Conservation (phyloP, 2,888 invertebrate species). For the Drosophila quinaria region DNA sequence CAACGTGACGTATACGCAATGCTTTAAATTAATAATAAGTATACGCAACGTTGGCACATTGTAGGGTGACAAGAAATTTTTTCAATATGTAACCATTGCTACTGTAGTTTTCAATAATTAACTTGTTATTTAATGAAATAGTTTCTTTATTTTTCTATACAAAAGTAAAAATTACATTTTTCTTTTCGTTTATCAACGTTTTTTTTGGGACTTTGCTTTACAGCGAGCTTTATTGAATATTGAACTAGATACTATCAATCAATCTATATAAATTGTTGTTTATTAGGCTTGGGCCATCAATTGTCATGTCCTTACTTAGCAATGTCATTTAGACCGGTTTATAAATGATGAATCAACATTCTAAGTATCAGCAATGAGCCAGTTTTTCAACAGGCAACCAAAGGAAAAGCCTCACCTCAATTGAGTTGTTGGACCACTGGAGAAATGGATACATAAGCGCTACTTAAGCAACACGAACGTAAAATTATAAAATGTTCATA, state of each 20-base stretch:
- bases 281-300: conserved; percentile 27
- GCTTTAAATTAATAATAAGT: conserved; percentile 54
- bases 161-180: not conserved
- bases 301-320: conserved; percentile 22
- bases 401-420: conserved; percentile 11
- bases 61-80: not conserved
- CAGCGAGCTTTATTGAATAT: not conserved
- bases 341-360: conserved; percentile 44
- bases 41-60: conserved; percentile 46
- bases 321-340: conserved; percentile 25
- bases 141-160: not conserved
- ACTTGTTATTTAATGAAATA: not conserved
- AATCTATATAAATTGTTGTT: conserved; percentile 25
- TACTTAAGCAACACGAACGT: conserved; percentile 48
- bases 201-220: not conserved
- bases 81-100: not conserved
- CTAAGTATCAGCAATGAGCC: conserved; percentile 11
- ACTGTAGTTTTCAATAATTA: not conserved
- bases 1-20: conserved; percentile 54
- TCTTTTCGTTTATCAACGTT: not conserved
- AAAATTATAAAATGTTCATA: conserved; percentile 67
- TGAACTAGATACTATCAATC: conserved; percentile 18
- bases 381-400: conserved; percentile 19
- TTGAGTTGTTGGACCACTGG: conserved; percentile 35
- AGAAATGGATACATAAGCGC: conserved; percentile 55